Evolutionary conservation across 2,888 invertebrate genomes (phyloP).

Genomic region (Elmis aenea): DNA sequence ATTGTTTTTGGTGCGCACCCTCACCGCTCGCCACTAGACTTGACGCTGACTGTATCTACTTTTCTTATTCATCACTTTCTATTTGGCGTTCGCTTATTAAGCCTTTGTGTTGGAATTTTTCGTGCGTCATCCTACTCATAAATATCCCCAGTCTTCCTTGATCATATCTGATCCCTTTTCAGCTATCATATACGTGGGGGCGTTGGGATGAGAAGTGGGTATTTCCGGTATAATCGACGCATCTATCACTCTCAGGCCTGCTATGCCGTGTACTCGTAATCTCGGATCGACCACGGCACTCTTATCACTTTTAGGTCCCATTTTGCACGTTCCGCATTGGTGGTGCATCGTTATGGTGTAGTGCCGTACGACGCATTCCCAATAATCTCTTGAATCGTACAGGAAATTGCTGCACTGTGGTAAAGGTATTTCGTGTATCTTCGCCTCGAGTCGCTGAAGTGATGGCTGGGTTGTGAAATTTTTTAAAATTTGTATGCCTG

Average conservation of each 20-base stretch:
- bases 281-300: slow-evolving; percentile 79
- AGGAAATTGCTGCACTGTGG: slow-evolving; percentile 71
- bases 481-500: no score
- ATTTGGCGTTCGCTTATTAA: no score
- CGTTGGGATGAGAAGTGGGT: slow-evolving; percentile 85
- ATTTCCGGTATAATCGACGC: slow-evolving; percentile 87
- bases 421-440: slow-evolving; percentile 67
- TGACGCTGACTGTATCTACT: no score
- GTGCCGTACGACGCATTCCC: slow-evolving; percentile 81
- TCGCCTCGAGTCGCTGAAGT: slow-evolving; percentile 72
- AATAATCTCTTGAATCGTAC: slow-evolving; percentile 75
- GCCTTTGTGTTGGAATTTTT: no score
- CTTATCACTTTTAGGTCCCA: slow-evolving; percentile 76
- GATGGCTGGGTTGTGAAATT: slow-evolving; percentile 51
- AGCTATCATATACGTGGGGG: slow-evolving; percentile 87
- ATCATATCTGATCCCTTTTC: slow-evolving; percentile 85
- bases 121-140: no score
- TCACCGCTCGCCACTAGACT: no score
- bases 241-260: slow-evolving; percentile 76
- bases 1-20: no score
- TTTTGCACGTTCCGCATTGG: slow-evolving; percentile 82
- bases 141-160: slow-evolving; percentile 83
- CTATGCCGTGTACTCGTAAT: slow-evolving; percentile 70
- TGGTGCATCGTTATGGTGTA: slow-evolving; percentile 89
- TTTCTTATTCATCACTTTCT: no score